Evolutionary conservation across 2,797 vertebrate genomes (phyloP), one percentile per base, ranked within the genome.

Genomic region (Gila robusta): DNA sequence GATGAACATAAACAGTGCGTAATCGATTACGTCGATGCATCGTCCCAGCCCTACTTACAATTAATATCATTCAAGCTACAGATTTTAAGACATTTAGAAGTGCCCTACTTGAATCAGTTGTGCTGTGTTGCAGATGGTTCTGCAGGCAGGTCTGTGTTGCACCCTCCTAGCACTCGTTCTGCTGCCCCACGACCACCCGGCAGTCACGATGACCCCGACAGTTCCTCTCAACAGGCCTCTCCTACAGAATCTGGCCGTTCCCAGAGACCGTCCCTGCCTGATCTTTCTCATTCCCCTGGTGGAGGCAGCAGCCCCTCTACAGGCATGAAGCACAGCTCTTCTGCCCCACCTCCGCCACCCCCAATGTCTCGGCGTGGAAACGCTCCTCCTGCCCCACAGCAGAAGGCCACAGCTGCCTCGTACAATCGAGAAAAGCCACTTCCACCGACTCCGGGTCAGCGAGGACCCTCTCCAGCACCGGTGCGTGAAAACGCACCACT

Each of bases 391-490:
- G 1, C 94, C 93, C 8, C 94, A 89, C 67, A 88, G 89, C 66
- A 77, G 79, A 91, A 91, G 92, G 39, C 96, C 86, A 73, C 93
- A 59, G 88, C 88, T 11, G 92, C 93, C 0, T 91, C 94, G 72
- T 97, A 97, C 91, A 97, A 96, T 93, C 93, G 96, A 79, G 97
- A 97, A 90, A 98, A 98, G 80, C 97, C 97, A 17, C 95, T 97
- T 90, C 97, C 97, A 0, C 93, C 91, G 0, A 95, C 97, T 1
- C 97, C 96, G 3, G 96, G 94, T 88, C 96, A 96, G 84, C 93
- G 96, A 86, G 90, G 95, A 93, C 0, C 94, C 92, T 91, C 95
- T 91, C 87, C 89, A 1, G 85, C 88, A 21, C 84, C 78, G 0
- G 59, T 41, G 19, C 88, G 92, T 0, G 90, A 37, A 84, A 92